Evolutionary conservation across 2,888 invertebrate species (phyloP).

Genomic region (Cryptocephalus primarius): DNA sequence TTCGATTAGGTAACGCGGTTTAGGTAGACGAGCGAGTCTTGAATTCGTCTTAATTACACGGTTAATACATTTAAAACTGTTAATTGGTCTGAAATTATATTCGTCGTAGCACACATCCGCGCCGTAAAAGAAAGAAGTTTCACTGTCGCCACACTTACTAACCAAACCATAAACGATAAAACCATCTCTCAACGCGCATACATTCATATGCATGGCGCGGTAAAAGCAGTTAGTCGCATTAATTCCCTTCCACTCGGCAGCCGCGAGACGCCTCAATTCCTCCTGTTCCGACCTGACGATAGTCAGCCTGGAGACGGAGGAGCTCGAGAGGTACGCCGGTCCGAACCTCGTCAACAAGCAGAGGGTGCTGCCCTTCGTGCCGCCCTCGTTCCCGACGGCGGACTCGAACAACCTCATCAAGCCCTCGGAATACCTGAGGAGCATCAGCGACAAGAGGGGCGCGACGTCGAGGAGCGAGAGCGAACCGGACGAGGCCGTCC

Average conservation of each 20-base stretch:
- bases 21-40: too few species aligned
- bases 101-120: too few species aligned
- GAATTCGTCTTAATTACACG: too few species aligned
- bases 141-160: slow-evolving; percentile 27
- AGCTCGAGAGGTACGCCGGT: slow-evolving; percentile 34
- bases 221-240: too few species aligned
- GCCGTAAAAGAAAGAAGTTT: slow-evolving; percentile 5
- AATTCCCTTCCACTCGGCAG: slow-evolving; percentile 15
- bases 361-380: slow-evolving; percentile 79
- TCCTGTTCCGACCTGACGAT: slow-evolving; percentile 38
- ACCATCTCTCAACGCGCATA: slow-evolving; percentile 2
- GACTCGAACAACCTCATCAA: slow-evolving; percentile 78
- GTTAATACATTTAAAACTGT: too few species aligned
- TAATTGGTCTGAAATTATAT: too few species aligned
- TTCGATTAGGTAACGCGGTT: too few species aligned
- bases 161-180: slow-evolving; percentile 25
- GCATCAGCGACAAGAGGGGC: slow-evolving; percentile 56
- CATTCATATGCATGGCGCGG: background rate
- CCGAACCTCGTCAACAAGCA: slow-evolving; percentile 72
- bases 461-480: slow-evolving; percentile 38
- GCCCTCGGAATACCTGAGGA: slow-evolving; percentile 83
- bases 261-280: slow-evolving; percentile 34
- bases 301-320: slow-evolving; percentile 35
- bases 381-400: slow-evolving; percentile 71
- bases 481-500: slow-evolving; percentile 33